Evolutionary conservation across 2,888 invertebrate species (phyloP).

Genomic region (Prosapia bicincta): DNA sequence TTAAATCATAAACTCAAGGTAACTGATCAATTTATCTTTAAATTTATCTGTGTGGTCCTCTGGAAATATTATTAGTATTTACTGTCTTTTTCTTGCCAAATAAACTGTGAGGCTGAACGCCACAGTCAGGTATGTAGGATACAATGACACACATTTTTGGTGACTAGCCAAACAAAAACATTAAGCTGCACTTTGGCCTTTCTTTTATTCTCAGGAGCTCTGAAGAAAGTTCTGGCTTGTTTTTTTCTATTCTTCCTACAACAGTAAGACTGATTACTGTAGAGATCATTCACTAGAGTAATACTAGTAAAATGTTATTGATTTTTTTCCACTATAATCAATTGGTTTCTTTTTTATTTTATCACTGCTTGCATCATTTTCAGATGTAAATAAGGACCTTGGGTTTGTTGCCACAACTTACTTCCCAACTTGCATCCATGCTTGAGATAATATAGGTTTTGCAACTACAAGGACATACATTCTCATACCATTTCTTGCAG

Average conservation of each 20-base stretch:
- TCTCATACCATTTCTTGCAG: background rate
- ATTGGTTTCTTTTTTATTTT: background rate
- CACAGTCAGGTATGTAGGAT: background rate
- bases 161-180: background rate
- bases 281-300: background rate
- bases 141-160: background rate
- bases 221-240: background rate
- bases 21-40: too few relatives aligned
- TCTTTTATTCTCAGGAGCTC: background rate
- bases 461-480: background rate
- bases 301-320: background rate
- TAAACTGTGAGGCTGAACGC: too few relatives aligned
- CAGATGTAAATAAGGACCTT: background rate
- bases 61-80: too few relatives aligned
- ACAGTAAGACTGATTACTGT: background rate
- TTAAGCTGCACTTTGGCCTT: background rate
- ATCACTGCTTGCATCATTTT: background rate
- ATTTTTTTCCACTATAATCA: background rate
- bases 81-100: too few relatives aligned
- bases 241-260: background rate
- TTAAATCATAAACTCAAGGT: too few relatives aligned
- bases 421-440: too few relatives aligned
- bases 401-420: too few relatives aligned
- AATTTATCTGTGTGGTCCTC: too few relatives aligned
- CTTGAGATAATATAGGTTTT: too few relatives aligned